Percentiles rank a stretch among this genome's conserved stretches.
Evolutionary conservation across 2,113 vertebrate species (phyloP).

Genomic region (Cebus imitator): DNA sequence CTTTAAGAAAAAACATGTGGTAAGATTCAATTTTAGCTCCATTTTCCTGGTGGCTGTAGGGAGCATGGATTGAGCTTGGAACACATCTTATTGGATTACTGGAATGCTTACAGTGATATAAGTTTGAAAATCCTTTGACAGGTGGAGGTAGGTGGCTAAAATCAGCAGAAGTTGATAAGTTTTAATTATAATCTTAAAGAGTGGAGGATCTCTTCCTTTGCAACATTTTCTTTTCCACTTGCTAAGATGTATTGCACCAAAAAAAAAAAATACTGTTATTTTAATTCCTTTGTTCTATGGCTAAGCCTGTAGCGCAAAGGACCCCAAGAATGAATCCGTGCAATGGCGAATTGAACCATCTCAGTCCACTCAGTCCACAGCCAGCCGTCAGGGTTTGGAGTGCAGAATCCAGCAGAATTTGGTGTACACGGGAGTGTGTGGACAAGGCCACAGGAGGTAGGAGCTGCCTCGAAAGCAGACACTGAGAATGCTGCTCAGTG

Average conservation of each 20-base stretch:
- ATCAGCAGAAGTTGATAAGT: background rate
- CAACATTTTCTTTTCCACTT: background rate
- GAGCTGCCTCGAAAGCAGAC: rapidly evolving
- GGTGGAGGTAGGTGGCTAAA: background rate
- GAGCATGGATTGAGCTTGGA: background rate
- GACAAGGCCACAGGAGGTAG: rapidly evolving
- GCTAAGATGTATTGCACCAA: rapidly evolving
- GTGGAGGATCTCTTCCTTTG: background rate
- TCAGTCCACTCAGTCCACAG: background rate
- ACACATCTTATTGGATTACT: too few species aligned
- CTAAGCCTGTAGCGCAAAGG: too few species aligned
- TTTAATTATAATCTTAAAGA: background rate
- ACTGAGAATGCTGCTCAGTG: background rate
- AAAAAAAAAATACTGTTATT: background rate
- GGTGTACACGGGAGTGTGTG: background rate
- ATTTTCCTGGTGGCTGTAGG: background rate
- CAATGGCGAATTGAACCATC: too few species aligned
- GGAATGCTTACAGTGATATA: background rate
- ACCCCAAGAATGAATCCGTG: too few species aligned
- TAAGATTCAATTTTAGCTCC: background rate
- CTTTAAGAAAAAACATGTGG: too few species aligned
- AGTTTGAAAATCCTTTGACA: background rate
- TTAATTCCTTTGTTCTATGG: background rate
- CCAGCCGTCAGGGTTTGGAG: rapidly evolving
- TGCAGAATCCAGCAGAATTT: too few species aligned